A percentile compares a stretch with the other conserved stretches of the same genome.
Evolutionary conservation across 2,888 invertebrate genomes (phyloP).

Genomic region (Folsomia candida): DNA sequence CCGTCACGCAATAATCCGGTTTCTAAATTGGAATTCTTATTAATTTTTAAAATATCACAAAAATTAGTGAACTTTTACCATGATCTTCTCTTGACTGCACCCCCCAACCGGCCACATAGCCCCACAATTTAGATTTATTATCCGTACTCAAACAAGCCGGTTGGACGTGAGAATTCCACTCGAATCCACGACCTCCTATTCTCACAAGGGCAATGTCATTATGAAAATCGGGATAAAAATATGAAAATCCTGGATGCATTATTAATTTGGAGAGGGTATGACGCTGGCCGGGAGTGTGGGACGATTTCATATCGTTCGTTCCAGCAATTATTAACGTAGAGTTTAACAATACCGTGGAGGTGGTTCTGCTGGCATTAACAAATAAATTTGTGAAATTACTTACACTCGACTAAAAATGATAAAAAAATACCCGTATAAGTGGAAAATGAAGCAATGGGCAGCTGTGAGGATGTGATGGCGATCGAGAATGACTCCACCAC

Average conservation of each 20-base stretch:
- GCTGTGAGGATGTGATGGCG: conserved; percentile 16
- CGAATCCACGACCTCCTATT: conserved; percentile 15
- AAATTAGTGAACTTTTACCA: too few species aligned
- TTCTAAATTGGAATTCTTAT: conserved; percentile 12
- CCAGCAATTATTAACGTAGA: conserved; percentile 21
- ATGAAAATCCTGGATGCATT: conserved; percentile 32
- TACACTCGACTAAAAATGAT: background rate
- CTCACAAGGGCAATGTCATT: conserved; percentile 35
- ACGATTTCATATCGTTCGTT: conserved; percentile 16
- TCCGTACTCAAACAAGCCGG: conserved; percentile 32
- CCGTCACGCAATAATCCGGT: conserved; percentile 30
- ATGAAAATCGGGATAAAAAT: conserved; percentile 31
- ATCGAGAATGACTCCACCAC: conserved; percentile 27
- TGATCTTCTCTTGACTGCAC: too few species aligned
- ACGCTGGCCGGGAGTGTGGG: background rate
- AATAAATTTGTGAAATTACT: background rate
- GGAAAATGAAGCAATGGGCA: conserved; percentile 28
- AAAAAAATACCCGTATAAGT: conserved; percentile 21
- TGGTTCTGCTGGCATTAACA: background rate
- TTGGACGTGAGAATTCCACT: conserved; percentile 25
- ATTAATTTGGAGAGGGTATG: conserved; percentile 8
- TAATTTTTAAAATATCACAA: background rate
- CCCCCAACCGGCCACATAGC: conserved; percentile 31
- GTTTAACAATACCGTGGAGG: background rate
- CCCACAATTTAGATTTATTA: background rate